phyloP scores from a whole-genome alignment of 2,888 invertebrate species.

The Mesoligia furuncula region DNA sequence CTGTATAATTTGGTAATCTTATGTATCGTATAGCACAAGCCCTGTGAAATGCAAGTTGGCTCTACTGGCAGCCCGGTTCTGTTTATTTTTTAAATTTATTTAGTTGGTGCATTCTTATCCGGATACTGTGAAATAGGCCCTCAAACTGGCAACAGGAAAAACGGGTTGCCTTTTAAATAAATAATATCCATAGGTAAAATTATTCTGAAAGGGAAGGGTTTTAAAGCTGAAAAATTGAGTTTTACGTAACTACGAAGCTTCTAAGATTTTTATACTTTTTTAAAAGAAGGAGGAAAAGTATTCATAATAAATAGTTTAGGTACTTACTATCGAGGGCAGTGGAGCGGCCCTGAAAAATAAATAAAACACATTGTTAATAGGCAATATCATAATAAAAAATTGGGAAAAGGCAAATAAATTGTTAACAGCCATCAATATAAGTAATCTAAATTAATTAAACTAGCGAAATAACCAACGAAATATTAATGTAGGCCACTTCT shows the following conservation, averaged over 20 bases:
- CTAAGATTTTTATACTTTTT: not conserved
- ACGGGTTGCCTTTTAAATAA: too few relatives aligned
- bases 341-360: slow-evolving; percentile 47
- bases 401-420: not conserved
- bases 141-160: not conserved
- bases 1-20: not conserved
- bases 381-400: not conserved
- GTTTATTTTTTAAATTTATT: not conserved
- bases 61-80: not conserved
- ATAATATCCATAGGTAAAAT: not conserved
- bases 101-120: not conserved
- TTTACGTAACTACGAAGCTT: not conserved
- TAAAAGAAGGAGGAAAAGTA: not conserved
- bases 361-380: not conserved
- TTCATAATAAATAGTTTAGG: not conserved
- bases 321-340: slow-evolving; percentile 49
- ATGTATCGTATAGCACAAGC: not conserved
- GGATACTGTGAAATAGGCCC: not conserved
- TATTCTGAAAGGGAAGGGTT: not conserved
- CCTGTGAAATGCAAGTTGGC: not conserved
- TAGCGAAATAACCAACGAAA: too few relatives aligned
- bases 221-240: not conserved
- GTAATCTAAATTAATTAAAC: not conserved
- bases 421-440: not conserved
- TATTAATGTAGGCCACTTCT: not conserved